These are phyloP conservation scores for Callimico goeldii DNA, from an alignment of 2,797 vertebrate genomes.

Conservation along the genomic window DNA sequence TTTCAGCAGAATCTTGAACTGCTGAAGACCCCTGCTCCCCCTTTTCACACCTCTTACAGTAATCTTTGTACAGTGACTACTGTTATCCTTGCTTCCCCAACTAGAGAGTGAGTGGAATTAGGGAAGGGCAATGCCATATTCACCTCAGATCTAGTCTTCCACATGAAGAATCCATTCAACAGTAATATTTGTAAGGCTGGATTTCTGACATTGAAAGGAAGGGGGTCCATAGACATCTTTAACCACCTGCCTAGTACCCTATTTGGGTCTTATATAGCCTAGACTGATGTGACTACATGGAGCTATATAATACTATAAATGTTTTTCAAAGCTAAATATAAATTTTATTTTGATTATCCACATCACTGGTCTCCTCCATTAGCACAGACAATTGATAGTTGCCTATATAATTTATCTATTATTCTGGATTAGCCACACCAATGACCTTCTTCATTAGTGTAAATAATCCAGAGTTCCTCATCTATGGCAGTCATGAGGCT, in stretches of 20 bases:
- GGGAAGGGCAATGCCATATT: neutral
- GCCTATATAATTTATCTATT: conserved; percentile 71
- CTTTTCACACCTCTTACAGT: neutral
- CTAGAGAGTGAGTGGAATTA: neutral
- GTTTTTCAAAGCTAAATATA: conserved; percentile 67
- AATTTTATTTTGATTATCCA: conserved; percentile 76
- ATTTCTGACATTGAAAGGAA: conserved; percentile 15
- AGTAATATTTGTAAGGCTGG: neutral
- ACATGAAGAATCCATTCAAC: neutral
- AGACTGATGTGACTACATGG: neutral
- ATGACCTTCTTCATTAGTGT: conserved; percentile 76
- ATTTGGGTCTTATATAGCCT: conserved; percentile 11
- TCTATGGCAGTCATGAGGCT: conserved; percentile 51
- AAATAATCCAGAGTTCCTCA: conserved; percentile 67
- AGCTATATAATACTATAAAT: conserved; percentile 31
- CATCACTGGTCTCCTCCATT: conserved; percentile 71
- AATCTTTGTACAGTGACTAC: neutral
- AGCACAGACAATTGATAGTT: conserved; percentile 70
- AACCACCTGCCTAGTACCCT: neutral
- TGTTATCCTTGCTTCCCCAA: neutral
- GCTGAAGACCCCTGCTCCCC: neutral
- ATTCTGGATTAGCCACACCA: conserved; percentile 75
- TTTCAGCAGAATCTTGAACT: neutral
- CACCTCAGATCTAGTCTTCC: neutral
- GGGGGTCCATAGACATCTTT: neutral